Evolutionary conservation across 2,113 vertebrate species (phyloP), one percentile per base, ranked within the genome.

Genomic region (Anser cygnoides): DNA sequence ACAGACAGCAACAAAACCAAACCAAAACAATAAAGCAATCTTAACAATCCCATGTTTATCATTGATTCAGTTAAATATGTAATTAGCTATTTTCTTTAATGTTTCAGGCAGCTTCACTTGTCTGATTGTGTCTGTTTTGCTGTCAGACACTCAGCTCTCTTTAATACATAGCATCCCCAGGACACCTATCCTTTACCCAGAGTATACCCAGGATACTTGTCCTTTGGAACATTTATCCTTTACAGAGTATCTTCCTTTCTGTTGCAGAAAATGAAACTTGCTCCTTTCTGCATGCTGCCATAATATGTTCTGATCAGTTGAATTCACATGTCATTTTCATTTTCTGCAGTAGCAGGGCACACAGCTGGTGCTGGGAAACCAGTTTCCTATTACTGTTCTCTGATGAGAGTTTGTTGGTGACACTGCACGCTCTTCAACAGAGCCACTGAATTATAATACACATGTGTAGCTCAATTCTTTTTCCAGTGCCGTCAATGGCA

Each of bases 211-310:
- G 23, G 90, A 90, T 72, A 33, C 72, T 68, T 84, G 90, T 94
- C 83, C 72, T 96, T 95, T 94, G 83, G 57, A 96, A 87, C 39
- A 92, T 80, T 95, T 75, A 87, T 73, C 68, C 65, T 94, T 93
- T 81, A 54, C 16, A 33, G 52, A 68, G 44, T 74, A 71, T 84
- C 79, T 91, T 76, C 72, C 59, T 93, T 92, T 94, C 85, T 84
- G 31, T 59, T 68, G 22, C 31, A 20, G 88, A 94, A 96, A 94
- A 96, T 71, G 52, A 88, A 93, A 75, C 65, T 90, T 72, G 25
- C 58, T 88, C 33, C 33, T 89, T 94, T 90, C 88, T 84, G 18
- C 85, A 25, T 90, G 59, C 74, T 88, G 46, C 79, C 29, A 39
- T 93, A 90, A 92, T 88, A 74, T 44, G 68, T 92, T 92, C 79